Base-by-base conservation (phyloP, 2,113 vertebrate species). In the Colius striatus region DNA sequence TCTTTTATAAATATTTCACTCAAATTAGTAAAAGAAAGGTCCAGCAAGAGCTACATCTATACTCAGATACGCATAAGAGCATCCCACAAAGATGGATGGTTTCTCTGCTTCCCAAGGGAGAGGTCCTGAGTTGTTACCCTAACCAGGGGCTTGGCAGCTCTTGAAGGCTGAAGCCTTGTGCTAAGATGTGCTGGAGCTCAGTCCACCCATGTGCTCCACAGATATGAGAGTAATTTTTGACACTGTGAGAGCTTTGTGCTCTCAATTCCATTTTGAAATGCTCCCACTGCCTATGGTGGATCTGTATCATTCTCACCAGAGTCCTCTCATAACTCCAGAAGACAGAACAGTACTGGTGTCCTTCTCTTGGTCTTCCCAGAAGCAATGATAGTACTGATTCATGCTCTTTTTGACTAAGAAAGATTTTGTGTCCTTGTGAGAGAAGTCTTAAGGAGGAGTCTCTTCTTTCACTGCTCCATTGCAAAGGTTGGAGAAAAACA, bases 131-230 rank as follows among this genome's bases (percentile, higher is more conserved):
- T 53, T 89, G 34, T 78, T 67, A 63, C 48, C 66, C 48, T 62
- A 60, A 57, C 51, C 30, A 71, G 53, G 48, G n/a, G 45, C 45
- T 90, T 0, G 0, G 70, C 50, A 51, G 51, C 38, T 93, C 82
- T 82, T 51, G 54, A 51, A 71, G 82, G 32, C 43, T 77, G 43
- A 61, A 85, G 10, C 70, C 65, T 95, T 78, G 73, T 36, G 61
- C 57, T 96, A 86, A 81, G 65, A 90, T 87, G 80, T 93, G 79
- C 60, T 89, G 86, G 77, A 89, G 50, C 73, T 78, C 66, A 38
- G 29, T 38, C 70, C 48, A 8, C 53, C 87, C 84, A 79, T 73
- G 21, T 92, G 89, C 87, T 80, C 45, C 77, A 73, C 90, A 96
- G 87, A 57, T 10, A 82, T 0, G 7, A 86, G 65, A 77, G 32